Base-by-base conservation (phyloP, 2,797 vertebrate species). In the Petrocephalus sullivani region DNA sequence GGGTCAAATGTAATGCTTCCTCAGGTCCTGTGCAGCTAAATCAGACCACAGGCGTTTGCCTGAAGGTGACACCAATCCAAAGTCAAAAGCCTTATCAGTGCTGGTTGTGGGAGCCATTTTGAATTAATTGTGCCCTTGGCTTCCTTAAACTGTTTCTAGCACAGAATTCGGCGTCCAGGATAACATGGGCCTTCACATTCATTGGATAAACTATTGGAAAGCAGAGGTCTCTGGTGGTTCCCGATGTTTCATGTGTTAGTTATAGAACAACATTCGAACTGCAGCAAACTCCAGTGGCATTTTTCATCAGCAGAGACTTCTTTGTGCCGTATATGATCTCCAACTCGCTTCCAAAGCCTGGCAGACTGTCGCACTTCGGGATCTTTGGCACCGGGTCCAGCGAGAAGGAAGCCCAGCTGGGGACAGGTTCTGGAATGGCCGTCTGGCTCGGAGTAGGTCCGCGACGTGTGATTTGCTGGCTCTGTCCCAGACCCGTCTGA, bases 391-490 rank as follows among this genome's bases (percentile, higher is more conserved):
- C 12, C 4, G 56, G 14, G 14, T 86, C 16, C 8, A 28, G 81
- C 51, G 81, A 83, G 81, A 49, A 83, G 58, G 85, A 51, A 51
- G 41, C 19, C 21, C 56, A 46, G 58, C 57, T 64, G 85, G 37
- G 41, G 58, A 87, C 58, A 49, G 33, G 58, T 49, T 51, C 60
- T 87, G 85, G 41, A 87, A 60, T 87, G 85, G 58, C 85, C n/a
- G 85, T 61, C 58, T 87, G 37, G 37, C 58, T 41, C 19, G 9
- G 41, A 54, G 49, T 37, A 56, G 51, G 56, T 49, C 41, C n/a
- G 28, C 33, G 1, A 46, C 46, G 57, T 61, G 58, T 64, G 9
- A 87, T 8, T 46, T 19, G 8, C 85, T 87, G 85, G 85, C 57
- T 12, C 57, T 12, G 57, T 87, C n/a, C 60, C 85, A 87, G 49